phyloP scores from a whole-genome alignment of 1,140 invertebrate genomes.

The Meloidogyne chitwoodi region DNA sequence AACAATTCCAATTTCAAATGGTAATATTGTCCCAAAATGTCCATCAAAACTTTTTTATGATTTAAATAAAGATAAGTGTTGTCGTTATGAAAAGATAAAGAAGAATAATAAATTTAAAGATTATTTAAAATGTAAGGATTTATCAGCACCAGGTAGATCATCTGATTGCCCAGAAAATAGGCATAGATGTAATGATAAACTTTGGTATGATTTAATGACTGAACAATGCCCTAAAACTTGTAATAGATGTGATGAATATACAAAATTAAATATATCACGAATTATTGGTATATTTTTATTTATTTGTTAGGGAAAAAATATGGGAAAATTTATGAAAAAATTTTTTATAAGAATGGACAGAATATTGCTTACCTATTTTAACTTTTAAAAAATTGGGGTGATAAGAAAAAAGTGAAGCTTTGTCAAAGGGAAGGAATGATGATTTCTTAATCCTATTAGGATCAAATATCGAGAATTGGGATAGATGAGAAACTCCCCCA shows the following conservation, averaged over 20 bases:
- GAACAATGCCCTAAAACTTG: constrained; percentile 17
- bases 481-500: too few species aligned
- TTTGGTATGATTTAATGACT: constrained; percentile 15
- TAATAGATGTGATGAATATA: background rate
- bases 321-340: background rate
- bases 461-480: too few species aligned
- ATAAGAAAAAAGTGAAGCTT: too few species aligned
- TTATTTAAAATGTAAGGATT: constrained; percentile 1
- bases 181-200: constrained; percentile 6
- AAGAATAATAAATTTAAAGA: background rate
- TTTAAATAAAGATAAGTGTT: background rate
- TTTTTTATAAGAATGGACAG: too few species aligned
- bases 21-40: background rate
- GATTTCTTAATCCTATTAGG: too few species aligned
- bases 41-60: background rate
- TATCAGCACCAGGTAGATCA: background rate
- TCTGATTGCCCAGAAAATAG: constrained; percentile 18
- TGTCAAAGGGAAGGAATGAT: too few species aligned
- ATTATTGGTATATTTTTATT: background rate
- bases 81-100: background rate
- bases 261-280: background rate
- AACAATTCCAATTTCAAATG: background rate
- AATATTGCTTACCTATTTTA: too few species aligned
- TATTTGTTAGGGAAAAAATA: background rate
- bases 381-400: too few species aligned